These are phyloP conservation scores for Apostichopus leukothele DNA, from an alignment of 53 echinoderm and acorn worm genomes.

Conservation along the genomic window DNA sequence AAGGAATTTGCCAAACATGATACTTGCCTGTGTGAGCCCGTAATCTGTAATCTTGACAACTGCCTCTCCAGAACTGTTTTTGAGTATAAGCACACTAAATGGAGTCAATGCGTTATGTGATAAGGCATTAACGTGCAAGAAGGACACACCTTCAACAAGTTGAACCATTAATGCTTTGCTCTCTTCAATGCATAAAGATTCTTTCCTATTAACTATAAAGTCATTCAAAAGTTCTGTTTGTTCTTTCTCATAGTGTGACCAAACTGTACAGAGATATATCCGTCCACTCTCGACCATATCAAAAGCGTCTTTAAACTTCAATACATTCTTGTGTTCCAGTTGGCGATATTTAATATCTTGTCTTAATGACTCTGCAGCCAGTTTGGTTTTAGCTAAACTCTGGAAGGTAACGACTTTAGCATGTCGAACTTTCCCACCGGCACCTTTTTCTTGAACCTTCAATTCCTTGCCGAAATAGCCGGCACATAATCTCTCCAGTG, in stretches of 20 bases:
- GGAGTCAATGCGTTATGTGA: conserved; percentile 82
- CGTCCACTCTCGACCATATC: conserved; percentile 50
- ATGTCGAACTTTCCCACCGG: conserved; percentile 56
- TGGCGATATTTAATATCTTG: conserved; percentile 59
- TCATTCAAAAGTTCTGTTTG: conserved; percentile 63
- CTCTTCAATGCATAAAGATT: conserved; percentile 58
- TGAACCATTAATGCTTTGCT: conserved; percentile 80
- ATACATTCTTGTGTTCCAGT: conserved; percentile 73
- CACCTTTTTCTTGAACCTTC: conserved; percentile 59
- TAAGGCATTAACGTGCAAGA: conserved; percentile 69
- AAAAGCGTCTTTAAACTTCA: conserved; percentile 74
- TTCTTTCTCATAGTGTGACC: conserved; percentile 48
- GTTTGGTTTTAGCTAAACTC: conserved; percentile 62
- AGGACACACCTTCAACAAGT: conserved; percentile 68
- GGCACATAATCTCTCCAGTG: conserved; percentile 68
- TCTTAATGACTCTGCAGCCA: conserved; percentile 61
- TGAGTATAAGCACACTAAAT: conserved; percentile 71
- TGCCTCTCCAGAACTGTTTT: conserved; percentile 59
- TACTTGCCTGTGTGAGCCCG: conserved; percentile 71
- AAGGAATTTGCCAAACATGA: background rate
- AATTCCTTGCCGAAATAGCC: conserved; percentile 91
- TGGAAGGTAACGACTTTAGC: conserved; percentile 73
- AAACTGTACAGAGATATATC: conserved; percentile 73
- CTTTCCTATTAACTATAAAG: conserved; percentile 65
- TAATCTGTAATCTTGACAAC: conserved; percentile 82